Percentiles rank a stretch among this genome's conserved stretches.
Conservation (phyloP, 2,797 vertebrate genomes). For the Pempheris klunzingeri region DNA sequence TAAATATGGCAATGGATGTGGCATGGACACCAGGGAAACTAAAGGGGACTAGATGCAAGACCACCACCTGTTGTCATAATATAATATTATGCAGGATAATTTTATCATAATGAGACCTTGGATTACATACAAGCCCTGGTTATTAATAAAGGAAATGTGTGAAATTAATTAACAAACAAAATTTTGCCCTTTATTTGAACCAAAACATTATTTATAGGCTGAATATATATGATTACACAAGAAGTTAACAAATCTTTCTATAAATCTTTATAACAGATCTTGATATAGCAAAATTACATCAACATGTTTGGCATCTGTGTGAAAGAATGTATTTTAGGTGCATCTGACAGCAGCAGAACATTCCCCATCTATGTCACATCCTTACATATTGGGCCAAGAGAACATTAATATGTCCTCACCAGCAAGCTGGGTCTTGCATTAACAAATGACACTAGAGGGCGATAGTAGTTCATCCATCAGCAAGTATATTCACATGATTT, state of each 20-base stretch:
- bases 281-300: too few relatives aligned
- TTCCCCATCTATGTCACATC: too few relatives aligned
- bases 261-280: too few relatives aligned
- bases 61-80: neutral
- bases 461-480: too few relatives aligned
- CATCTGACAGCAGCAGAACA: neutral
- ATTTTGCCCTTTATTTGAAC: neutral
- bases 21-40: neutral
- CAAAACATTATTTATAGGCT: neutral
- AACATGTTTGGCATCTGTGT: neutral
- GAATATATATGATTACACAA: neutral
- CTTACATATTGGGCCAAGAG: neutral
- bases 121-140: neutral
- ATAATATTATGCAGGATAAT: neutral
- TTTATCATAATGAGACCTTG: neutral
- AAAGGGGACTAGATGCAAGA: neutral
- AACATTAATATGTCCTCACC: neutral
- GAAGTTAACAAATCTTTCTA: too few relatives aligned
- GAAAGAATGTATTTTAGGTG: neutral
- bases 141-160: neutral
- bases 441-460: slow-evolving; percentile 53
- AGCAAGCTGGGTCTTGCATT: slow-evolving; percentile 6
- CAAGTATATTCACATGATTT: neutral
- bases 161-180: neutral
- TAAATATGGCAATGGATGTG: neutral